Conservation (phyloP, 2,113 vertebrate genomes). For the Daphoenositta chrysoptera region DNA sequence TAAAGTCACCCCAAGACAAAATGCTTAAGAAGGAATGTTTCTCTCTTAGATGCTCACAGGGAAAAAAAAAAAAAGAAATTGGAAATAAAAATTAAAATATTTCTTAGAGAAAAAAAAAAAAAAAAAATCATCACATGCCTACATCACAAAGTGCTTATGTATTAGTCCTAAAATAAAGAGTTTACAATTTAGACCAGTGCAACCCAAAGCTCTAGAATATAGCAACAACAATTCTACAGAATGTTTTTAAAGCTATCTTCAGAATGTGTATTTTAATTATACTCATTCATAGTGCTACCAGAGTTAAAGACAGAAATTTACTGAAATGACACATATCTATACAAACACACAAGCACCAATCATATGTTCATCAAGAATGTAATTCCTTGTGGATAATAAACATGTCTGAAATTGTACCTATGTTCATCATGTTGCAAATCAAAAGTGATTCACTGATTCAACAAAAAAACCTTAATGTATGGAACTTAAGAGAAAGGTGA, state of each 20-base stretch:
- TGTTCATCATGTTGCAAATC: not conserved
- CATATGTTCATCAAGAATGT: not conserved
- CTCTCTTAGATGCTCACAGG: not conserved
- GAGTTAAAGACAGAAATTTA: not conserved
- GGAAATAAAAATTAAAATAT: not conserved
- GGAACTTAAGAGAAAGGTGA: not conserved
- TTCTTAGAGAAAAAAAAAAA: not conserved
- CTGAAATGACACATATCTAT: not conserved
- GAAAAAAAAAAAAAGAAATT: not conserved
- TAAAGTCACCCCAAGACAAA: too few species aligned
- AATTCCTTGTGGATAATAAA: not conserved
- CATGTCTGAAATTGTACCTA: not conserved
- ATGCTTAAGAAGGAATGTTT: not conserved
- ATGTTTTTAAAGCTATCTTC: not conserved
- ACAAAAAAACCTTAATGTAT: not conserved
- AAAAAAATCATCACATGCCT: not conserved
- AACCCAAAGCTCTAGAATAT: not conserved
- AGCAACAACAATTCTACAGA: not conserved
- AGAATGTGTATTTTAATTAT: not conserved
- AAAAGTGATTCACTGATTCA: not conserved
- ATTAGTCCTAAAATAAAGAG: not conserved
- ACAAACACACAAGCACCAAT: not conserved
- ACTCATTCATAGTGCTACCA: not conserved
- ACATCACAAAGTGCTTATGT: not conserved
- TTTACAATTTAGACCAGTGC: not conserved